These are phyloP conservation scores for Alethe diademata DNA, from an alignment of 2,113 vertebrate species.

Conservation along the genomic window DNA sequence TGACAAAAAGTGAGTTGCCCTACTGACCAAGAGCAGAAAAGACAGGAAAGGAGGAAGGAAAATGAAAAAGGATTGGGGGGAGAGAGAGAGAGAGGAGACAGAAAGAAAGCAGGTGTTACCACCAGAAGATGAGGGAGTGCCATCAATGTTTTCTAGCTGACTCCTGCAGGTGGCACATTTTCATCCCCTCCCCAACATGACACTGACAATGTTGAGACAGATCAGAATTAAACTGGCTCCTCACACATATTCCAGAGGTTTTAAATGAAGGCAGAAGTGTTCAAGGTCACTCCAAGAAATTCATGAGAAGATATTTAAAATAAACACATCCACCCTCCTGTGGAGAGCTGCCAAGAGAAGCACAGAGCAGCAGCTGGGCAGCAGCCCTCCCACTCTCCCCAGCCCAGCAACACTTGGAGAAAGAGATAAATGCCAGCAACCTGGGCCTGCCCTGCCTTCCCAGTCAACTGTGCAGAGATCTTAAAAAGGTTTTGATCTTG, in stretches of 20 bases:
- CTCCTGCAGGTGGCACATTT: not conserved
- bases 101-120: not conserved
- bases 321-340: not conserved
- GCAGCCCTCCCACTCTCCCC: not conserved
- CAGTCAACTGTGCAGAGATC: not conserved
- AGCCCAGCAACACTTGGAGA: not conserved
- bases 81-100: no score
- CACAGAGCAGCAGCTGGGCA: not conserved
- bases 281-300: not conserved
- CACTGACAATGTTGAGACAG: not conserved
- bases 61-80: not conserved
- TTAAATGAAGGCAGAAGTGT: not conserved
- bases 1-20: no score
- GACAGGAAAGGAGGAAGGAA: not conserved
- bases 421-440: not conserved
- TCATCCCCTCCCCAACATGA: no score
- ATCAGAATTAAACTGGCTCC: not conserved
- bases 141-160: not conserved
- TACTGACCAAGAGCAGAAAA: not conserved
- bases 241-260: not conserved
- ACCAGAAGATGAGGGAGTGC: no score
- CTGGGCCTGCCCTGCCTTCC: not conserved
- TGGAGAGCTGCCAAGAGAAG: not conserved
- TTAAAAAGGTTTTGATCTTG: conserved; percentile 46
- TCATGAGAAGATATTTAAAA: not conserved